Evolutionary conservation across 1,140 invertebrate species (phyloP), one percentile per base, ranked within the genome.

Genomic region (Lucilia sericata): DNA sequence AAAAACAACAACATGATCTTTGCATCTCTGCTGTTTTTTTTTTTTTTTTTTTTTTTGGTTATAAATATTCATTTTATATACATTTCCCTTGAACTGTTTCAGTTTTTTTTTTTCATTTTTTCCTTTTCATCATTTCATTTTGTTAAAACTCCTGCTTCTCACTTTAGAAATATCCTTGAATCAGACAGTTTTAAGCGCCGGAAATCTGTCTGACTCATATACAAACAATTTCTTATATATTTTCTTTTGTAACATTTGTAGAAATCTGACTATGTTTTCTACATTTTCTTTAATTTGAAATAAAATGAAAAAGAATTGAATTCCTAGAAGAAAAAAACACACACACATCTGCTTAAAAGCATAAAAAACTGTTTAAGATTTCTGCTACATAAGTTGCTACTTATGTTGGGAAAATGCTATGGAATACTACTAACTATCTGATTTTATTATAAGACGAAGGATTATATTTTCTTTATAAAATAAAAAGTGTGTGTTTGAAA

Each of bases 181-280:
- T 42, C 19, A 80, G 76, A 80, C 76, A 80, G 47, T 80, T 80
- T 80, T 80, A 80, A 80, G 76, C 76, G 76, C 76, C 76, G 76
- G 76, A 80, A 80, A 80, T 80, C 76, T 80, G 76, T 80, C 76
- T 80, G 76, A 80, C 76, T 80, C 76, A 80, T 80, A 49, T 25
- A 49, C 42, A 80, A 70, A 70, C 65, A 70, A 42, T 70, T 70
- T 70, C n/a, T n/a, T n/a, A n/a, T n/a, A n/a, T n/a, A n/a, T n/a
- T n/a, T n/a, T n/a, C 8, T n/a, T 60, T 60, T n/a, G 13, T 70
- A 55, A n/a, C 51, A 42, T 42, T 42, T 42, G 42, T 42, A 55
- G 13, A 17, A 55, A 55, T 14, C 21, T 70, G 65, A 9, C 65
- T 70, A 17, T 7, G 55, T 70, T 21, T 70, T 3, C 19, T 25